Conservation (phyloP, 2,113 vertebrate genomes). For the Gorsachius goisagi region DNA sequence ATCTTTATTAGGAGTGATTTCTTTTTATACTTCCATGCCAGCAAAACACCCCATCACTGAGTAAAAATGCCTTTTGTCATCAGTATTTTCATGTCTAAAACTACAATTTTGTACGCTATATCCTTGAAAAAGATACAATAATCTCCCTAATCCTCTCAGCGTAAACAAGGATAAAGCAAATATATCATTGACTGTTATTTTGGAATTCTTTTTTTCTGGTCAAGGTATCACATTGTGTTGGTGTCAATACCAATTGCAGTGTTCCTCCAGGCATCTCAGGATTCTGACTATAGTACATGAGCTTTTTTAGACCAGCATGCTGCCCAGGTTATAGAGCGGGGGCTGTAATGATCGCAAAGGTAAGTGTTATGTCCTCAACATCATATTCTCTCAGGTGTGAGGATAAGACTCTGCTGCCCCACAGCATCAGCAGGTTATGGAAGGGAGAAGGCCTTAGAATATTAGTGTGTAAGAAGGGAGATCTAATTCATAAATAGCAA, state of each 20-base stretch:
- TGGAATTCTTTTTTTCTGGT: neutral
- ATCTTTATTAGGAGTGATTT: neutral
- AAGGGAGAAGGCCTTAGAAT: neutral
- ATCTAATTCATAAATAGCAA: neutral
- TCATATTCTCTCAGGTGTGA: neutral
- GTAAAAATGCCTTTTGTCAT: too few relatives aligned
- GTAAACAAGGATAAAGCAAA: neutral
- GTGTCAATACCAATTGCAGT: neutral
- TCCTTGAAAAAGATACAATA: neutral
- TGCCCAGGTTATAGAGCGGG: neutral
- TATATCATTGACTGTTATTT: neutral
- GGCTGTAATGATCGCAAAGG: neutral
- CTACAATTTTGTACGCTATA: rapidly evolving
- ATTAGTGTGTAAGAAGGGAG: neutral
- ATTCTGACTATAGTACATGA: neutral
- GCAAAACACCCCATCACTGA: neutral
- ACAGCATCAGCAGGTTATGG: neutral
- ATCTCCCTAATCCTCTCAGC: neutral
- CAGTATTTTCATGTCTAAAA: neutral
- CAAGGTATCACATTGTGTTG: neutral
- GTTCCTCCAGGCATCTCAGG: neutral
- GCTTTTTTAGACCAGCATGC: neutral
- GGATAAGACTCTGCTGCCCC: neutral
- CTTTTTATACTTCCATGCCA: neutral
- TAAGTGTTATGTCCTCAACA: neutral